These are phyloP conservation scores for Laspeyria flexula DNA, from an alignment of 2,888 invertebrate genomes.

Conservation along the genomic window DNA sequence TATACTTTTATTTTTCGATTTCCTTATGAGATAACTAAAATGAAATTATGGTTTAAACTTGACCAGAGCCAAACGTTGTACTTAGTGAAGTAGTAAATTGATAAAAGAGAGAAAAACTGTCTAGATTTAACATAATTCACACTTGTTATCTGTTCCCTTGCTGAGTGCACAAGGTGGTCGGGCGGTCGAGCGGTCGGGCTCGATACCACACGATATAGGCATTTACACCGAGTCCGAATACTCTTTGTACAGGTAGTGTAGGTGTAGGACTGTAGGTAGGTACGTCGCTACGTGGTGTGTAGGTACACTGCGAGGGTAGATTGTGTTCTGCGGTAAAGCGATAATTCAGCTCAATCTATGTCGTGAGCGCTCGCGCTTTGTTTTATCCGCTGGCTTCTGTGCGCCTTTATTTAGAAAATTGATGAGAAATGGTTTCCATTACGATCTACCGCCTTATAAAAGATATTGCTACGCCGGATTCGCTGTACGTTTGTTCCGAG, in stretches of 20 bases:
- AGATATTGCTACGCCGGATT: constrained; percentile 73
- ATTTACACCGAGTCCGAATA: constrained; percentile 14
- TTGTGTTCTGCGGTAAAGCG: constrained; percentile 86
- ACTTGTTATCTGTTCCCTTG: constrained; percentile 69
- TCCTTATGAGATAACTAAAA: constrained; percentile 26
- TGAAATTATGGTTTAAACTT: constrained; percentile 60
- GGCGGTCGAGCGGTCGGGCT: constrained; percentile 39
- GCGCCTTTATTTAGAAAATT: constrained; percentile 86
- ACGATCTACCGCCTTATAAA: constrained; percentile 80
- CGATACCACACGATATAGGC: constrained; percentile 39
- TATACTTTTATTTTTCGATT: constrained; percentile 16
- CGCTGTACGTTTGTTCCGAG: constrained; percentile 68
- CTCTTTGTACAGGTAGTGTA: constrained; percentile 6
- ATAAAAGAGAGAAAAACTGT: constrained; percentile 75
- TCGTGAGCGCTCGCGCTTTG: constrained; percentile 84
- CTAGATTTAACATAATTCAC: constrained; percentile 80
- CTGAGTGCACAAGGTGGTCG: constrained; percentile 70
- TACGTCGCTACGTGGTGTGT: constrained; percentile 26
- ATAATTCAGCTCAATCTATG: constrained; percentile 86
- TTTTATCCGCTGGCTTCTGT: constrained; percentile 84
- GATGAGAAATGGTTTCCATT: constrained; percentile 86
- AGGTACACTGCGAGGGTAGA: constrained; percentile 56
- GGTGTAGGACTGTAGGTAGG: constrained; percentile 22
- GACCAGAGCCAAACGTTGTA: constrained; percentile 73
- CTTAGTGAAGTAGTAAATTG: constrained; percentile 70